phyloP scores from a whole-genome alignment of 1,140 invertebrate species.

The Aphelenchoides fujianensis region DNA sequence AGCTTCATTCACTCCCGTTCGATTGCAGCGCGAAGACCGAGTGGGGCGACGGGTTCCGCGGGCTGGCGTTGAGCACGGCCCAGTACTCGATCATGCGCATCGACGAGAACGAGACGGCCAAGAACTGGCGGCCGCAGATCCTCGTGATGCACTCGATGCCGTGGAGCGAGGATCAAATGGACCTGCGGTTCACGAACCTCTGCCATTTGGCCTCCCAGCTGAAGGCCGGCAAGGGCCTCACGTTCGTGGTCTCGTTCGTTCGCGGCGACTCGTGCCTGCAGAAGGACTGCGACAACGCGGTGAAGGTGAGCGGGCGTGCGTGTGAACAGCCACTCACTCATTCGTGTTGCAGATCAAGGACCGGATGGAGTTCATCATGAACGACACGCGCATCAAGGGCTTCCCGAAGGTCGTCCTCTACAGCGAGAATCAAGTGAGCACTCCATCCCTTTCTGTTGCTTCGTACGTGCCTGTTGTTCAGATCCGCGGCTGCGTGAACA shows the following conservation, averaged over 20 bases:
- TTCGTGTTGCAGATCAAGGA: constrained; percentile 38
- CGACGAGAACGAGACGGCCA: constrained; percentile 53
- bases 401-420: constrained; percentile 59
- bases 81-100: constrained; percentile 75
- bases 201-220: constrained; percentile 57
- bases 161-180: constrained; percentile 57
- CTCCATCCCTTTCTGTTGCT: constrained; percentile 69
- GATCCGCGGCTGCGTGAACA: constrained; percentile 73
- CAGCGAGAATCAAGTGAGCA: constrained; percentile 51
- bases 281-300: constrained; percentile 45
- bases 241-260: constrained; percentile 85
- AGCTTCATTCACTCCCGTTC: constrained; percentile 12
- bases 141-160: constrained; percentile 57
- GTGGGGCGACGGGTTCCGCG: constrained; percentile 98
- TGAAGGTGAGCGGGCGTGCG: constrained; percentile 43
- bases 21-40: constrained; percentile 87
- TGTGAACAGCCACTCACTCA: not conserved
- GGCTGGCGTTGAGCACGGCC: constrained; percentile 91
- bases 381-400: constrained; percentile 44
- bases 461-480: constrained; percentile 77
- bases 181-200: constrained; percentile 56
- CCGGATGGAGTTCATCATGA: constrained; percentile 59
- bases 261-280: constrained; percentile 67
- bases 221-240: constrained; percentile 74
- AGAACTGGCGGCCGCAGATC: constrained; percentile 50